phyloP scores from a whole-genome alignment of 2,797 vertebrate species.

The Enteromius fasciolatus region DNA sequence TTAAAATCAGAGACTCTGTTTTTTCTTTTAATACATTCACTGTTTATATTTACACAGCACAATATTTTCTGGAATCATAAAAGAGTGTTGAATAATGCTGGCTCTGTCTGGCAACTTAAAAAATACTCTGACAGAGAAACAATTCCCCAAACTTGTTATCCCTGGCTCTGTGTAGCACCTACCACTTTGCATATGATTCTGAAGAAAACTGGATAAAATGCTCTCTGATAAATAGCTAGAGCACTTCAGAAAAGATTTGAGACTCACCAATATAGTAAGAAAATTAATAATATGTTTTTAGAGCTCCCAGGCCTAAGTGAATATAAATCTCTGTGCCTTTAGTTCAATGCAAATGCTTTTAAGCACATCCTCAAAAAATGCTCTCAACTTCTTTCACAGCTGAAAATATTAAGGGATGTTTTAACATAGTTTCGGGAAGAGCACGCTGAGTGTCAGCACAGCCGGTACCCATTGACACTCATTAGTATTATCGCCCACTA shows the following conservation, averaged over 20 bases:
- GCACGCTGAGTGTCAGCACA: too few relatives aligned
- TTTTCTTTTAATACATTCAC: too few relatives aligned
- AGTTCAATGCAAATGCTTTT: constrained; percentile 15
- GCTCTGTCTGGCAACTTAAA: too few relatives aligned
- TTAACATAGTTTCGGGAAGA: too few relatives aligned
- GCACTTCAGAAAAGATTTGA: not conserved
- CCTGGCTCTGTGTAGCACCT: not conserved
- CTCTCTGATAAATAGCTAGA: not conserved
- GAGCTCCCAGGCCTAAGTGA: not conserved
- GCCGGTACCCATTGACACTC: too few relatives aligned
- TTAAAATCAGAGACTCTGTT: not conserved
- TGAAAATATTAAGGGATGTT: not conserved
- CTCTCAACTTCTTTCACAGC: not conserved
- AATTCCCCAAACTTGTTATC: not conserved
- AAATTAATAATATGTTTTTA: not conserved
- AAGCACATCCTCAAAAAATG: not conserved
- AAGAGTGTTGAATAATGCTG: not conserved
- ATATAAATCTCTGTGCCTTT: not conserved
- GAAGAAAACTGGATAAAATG: not conserved
- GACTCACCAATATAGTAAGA: not conserved
- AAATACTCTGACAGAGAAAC: too few relatives aligned
- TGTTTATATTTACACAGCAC: not conserved
- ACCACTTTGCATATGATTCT: not conserved
- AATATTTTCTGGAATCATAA: not conserved
- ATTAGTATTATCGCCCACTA: too few relatives aligned